Evolutionary conservation across 2,888 invertebrate genomes (phyloP).

Genomic region (Reticulitermes lucifugus): DNA sequence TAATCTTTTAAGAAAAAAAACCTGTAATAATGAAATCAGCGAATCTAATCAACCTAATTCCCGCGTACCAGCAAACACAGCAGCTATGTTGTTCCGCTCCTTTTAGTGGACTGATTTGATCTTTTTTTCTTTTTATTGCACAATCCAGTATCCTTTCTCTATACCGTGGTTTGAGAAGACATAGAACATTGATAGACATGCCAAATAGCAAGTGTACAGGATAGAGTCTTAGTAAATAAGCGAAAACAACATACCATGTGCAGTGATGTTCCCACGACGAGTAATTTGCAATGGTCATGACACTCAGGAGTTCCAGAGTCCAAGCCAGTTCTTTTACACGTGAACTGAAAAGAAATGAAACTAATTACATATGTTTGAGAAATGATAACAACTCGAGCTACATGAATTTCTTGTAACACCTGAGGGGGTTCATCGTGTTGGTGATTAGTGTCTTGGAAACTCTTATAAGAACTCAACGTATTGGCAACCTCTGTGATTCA

Average conservation of each 20-base stretch:
- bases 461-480: not conserved
- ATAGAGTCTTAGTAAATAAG: not conserved
- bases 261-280: not conserved
- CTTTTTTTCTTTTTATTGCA: not conserved
- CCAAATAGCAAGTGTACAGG: not conserved
- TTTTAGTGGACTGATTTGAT: not conserved
- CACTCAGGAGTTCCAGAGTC: not conserved
- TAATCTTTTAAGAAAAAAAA: not conserved
- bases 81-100: not conserved
- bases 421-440: not conserved
- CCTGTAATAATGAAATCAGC: not conserved
- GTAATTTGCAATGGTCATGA: not conserved
- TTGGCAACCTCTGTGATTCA: not conserved
- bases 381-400: not conserved
- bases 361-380: not conserved
- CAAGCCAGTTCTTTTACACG: not conserved
- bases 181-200: not conserved
- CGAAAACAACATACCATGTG: not conserved
- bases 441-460: not conserved
- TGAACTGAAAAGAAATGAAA: not conserved
- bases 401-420: not conserved
- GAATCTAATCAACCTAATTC: not conserved
- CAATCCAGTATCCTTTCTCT: not conserved
- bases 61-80: not conserved
- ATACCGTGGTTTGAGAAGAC: not conserved